phyloP scores from a whole-genome alignment of 2,797 vertebrate genomes.

The Alfaro cultratus region DNA sequence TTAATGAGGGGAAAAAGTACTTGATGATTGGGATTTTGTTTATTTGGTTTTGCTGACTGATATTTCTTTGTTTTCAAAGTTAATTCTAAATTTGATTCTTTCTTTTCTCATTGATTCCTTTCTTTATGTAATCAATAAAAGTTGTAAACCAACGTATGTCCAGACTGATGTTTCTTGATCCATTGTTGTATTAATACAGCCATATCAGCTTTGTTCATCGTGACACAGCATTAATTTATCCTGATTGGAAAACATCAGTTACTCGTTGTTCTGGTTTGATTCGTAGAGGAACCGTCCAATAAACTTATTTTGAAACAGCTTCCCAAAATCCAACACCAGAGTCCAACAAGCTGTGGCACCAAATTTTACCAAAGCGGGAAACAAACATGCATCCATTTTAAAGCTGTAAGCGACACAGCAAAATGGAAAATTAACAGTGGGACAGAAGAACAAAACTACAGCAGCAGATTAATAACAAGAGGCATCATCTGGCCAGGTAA shows the following conservation, averaged over 20 bases:
- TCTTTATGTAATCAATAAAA: conserved; percentile 75
- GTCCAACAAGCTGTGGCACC: background rate
- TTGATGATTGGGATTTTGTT: background rate
- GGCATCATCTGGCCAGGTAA: background rate
- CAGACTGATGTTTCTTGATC: background rate
- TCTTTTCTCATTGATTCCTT: conserved; percentile 43
- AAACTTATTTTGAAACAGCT: background rate
- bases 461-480: background rate
- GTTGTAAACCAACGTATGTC: conserved; percentile 55
- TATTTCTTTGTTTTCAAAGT: conserved; percentile 39
- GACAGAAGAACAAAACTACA: background rate
- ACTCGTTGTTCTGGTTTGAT: background rate
- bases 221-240: background rate
- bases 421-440: background rate
- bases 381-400: background rate
- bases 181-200: background rate
- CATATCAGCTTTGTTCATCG: background rate
- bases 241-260: background rate
- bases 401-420: no score
- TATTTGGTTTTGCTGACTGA: conserved; percentile 1
- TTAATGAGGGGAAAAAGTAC: background rate
- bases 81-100: conserved; percentile 16
- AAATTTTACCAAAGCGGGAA: background rate
- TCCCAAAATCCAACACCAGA: background rate
- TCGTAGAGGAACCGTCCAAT: background rate